Evolutionary conservation across 2,113 vertebrate species (phyloP), one percentile per base, ranked within the genome.

Genomic region (Psammodynastes pulverulentus): DNA sequence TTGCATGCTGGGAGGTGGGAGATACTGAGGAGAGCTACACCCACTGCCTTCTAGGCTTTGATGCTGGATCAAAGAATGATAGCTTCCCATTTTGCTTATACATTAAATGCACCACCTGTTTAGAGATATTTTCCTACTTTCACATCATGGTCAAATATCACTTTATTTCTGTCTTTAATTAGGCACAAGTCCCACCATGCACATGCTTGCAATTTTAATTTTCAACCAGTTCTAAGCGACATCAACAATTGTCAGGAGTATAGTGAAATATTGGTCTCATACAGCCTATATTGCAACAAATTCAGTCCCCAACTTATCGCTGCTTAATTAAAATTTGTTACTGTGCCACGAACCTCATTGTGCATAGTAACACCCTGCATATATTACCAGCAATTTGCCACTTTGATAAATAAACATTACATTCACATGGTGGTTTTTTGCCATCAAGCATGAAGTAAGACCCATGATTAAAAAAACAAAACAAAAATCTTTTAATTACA

Each of bases 401-500:
- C 87, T 89, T 91, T 43, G 56, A 79, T 91, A 95, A 96, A 54
- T 84, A 94, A 95, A 94, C 43, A 94, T 85, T 89, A 46, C 89
- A 92, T 5, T 48, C 43, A 17, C 90, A n/a, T 91, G 91, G 93
- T 21, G 85, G 21, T 24, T 89, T 86, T 91, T 94, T 86, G 52
- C 51, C 89, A 89, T 89, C 21, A 39, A 86, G 88, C 92, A 94
- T 49, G 52, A 95, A 95, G 49, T 3, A 72, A 48, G n/a, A 45
- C 46, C 92, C 53, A 34, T 49, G 91, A 87, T 29, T 93, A 93
- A 45, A 94, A 88, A 21, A 89, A 86, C 53, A 24, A 21, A 43
- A 51, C 26, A 89, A 92, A 94, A 89, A 92, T 17, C 4, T 91
- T 93, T 93, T 92, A 93, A 93, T 92, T 72, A 84, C 91, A 92